These are phyloP conservation scores for Moxostoma hubbsi DNA, from an alignment of 2,797 vertebrate species.

Conservation along the genomic window DNA sequence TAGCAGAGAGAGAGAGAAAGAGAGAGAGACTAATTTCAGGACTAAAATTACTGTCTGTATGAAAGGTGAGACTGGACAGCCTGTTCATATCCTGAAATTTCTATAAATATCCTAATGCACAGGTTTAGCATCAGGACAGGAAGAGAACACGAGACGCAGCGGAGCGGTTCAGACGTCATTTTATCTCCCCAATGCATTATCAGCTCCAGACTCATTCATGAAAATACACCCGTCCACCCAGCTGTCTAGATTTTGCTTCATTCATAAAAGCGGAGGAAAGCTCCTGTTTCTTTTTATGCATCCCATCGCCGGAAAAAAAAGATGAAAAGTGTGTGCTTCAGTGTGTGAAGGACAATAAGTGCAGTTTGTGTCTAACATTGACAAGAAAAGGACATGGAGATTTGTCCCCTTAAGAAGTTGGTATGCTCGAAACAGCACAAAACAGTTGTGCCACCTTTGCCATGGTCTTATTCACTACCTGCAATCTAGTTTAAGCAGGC, in stretches of 20 bases:
- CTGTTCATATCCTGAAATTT: conserved; percentile 79
- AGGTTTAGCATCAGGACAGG: conserved; percentile 76
- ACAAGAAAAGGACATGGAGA: too few species aligned
- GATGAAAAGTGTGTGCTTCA: not conserved
- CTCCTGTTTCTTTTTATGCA: conserved; percentile 68
- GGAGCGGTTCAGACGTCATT: conserved; percentile 76
- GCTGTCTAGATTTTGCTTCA: conserved; percentile 33
- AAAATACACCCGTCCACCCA: conserved; percentile 55
- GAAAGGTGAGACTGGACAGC: conserved; percentile 80
- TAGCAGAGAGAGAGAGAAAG: not conserved
- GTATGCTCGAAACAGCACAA: too few species aligned
- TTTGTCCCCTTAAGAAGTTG: too few species aligned
- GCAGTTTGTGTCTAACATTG: too few species aligned
- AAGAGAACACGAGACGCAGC: conserved; percentile 76
- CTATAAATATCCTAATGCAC: conserved; percentile 84
- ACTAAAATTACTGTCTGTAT: conserved; percentile 79
- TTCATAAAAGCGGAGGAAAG: conserved; percentile 63
- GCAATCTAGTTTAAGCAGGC: too few species aligned
- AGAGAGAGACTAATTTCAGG: conserved; percentile 52
- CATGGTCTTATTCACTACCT: too few species aligned
- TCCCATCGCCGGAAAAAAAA: conserved; percentile 56
- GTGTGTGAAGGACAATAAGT: too few species aligned
- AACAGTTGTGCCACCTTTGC: too few species aligned
- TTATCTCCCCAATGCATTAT: conserved; percentile 79
- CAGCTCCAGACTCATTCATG: conserved; percentile 73